Evolutionary conservation across 2,113 vertebrate genomes (phyloP).

Genomic region (Ptyas mucosa): DNA sequence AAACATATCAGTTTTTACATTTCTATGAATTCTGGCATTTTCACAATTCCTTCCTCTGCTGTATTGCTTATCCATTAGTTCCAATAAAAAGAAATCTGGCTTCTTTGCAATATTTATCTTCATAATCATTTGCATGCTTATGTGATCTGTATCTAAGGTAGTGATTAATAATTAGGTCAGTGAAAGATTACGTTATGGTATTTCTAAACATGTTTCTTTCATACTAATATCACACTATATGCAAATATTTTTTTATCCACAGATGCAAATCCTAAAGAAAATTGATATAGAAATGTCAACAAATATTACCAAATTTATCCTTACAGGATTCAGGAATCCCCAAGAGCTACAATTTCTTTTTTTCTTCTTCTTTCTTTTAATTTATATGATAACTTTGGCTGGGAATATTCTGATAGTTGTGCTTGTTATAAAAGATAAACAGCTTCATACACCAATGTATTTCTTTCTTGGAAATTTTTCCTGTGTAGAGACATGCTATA

Average conservation of each 20-base stretch:
- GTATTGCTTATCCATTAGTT: too few species aligned
- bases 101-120: background rate
- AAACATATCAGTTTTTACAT: too few species aligned
- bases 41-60: too few species aligned
- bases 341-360: background rate
- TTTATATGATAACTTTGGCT: background rate
- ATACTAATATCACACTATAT: background rate
- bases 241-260: background rate
- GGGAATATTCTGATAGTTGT: constrained; percentile 7
- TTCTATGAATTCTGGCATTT: too few species aligned
- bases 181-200: background rate
- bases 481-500: background rate
- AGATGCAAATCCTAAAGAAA: background rate
- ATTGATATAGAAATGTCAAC: background rate
- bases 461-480: constrained; percentile 15
- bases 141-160: background rate
- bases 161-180: background rate
- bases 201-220: background rate
- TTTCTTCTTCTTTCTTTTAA: background rate
- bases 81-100: background rate
- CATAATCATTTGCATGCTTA: background rate
- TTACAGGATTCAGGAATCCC: background rate
- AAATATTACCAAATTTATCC: constrained; percentile 1
- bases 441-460: constrained; percentile 20
- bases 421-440: background rate